Percentiles rank a stretch among this genome's conserved stretches.
phyloP scores from a whole-genome alignment of 2,888 invertebrate genomes.

The Phymatocera aterrima region DNA sequence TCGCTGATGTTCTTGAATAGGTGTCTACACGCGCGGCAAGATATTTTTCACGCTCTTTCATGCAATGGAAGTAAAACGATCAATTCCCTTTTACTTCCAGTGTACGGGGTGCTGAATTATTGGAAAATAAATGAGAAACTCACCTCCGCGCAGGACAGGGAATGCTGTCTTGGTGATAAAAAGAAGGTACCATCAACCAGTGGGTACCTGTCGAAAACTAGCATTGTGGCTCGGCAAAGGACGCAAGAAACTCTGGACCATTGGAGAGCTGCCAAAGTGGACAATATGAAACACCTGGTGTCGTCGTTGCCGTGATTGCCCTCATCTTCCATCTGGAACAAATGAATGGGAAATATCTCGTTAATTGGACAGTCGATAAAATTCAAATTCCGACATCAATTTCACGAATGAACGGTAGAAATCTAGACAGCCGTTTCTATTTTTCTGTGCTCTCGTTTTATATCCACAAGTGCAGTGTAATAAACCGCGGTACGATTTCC shows the following conservation, averaged over 20 bases:
- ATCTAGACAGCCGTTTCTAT: too few species aligned
- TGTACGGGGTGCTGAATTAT: neutral
- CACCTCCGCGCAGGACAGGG: slow-evolving; percentile 91
- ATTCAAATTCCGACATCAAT: too few species aligned
- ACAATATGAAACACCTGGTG: slow-evolving; percentile 96
- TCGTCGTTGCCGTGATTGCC: slow-evolving; percentile 99
- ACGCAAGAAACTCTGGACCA: slow-evolving; percentile 91
- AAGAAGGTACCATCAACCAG: slow-evolving; percentile 99
- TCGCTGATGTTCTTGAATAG: too few species aligned
- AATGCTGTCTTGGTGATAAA: slow-evolving; percentile 95
- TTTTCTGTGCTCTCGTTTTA: neutral
- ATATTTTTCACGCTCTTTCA: too few species aligned
- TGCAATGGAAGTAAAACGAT: too few species aligned
- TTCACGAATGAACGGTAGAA: too few species aligned
- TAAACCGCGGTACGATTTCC: neutral
- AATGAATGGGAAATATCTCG: slow-evolving; percentile 52
- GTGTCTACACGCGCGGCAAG: too few species aligned
- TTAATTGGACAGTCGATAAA: too few species aligned
- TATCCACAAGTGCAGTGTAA: neutral
- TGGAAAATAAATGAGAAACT: slow-evolving; percentile 62
- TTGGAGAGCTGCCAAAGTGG: slow-evolving; percentile 94
- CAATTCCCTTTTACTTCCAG: neutral
- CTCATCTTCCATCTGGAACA: slow-evolving; percentile 96
- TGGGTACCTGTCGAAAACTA: slow-evolving; percentile 98
- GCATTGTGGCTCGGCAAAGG: slow-evolving; percentile 91